A percentile compares a stretch with the other conserved stretches of the same genome.
Conservation (phyloP, 2,888 invertebrate genomes). For the Ernsta delagoae region DNA sequence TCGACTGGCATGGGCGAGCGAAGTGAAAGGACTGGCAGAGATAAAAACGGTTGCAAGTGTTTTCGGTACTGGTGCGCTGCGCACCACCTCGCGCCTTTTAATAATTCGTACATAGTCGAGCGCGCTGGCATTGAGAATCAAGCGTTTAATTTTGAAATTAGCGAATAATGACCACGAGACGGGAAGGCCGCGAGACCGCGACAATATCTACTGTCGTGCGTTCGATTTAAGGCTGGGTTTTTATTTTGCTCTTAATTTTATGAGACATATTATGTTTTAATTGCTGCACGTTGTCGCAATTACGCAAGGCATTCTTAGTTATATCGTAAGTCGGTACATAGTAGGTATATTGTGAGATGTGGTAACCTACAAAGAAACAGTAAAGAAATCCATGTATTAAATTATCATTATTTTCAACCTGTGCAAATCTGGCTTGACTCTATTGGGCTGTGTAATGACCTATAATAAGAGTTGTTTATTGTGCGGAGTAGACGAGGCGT, state of each 20-base stretch:
- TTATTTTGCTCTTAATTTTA: constrained; percentile 43
- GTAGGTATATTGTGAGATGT: neutral
- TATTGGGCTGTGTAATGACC: neutral
- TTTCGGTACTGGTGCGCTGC: constrained; percentile 75
- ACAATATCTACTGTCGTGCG: constrained; percentile 65
- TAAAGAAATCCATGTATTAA: neutral
- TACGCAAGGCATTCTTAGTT: constrained; percentile 16
- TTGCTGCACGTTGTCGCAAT: constrained; percentile 12
- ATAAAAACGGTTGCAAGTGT: constrained; percentile 74
- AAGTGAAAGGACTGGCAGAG: constrained; percentile 79
- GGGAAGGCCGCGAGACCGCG: constrained; percentile 77
- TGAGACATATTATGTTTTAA: constrained; percentile 15
- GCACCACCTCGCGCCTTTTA: constrained; percentile 79
- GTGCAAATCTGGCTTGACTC: neutral
- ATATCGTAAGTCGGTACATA: neutral
- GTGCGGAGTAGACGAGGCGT: constrained; percentile 46
- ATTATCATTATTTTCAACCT: neutral
- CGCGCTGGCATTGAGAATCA: constrained; percentile 82
- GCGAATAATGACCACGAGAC: constrained; percentile 72
- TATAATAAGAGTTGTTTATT: constrained; percentile 39
- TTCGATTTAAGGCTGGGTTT: constrained; percentile 45
- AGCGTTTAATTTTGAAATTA: constrained; percentile 83
- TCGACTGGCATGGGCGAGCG: constrained; percentile 70
- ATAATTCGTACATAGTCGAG: constrained; percentile 73
- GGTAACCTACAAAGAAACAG: neutral